Conservation (phyloP, 2,113 vertebrate species). For the Psittacula cyanocephala region DNA sequence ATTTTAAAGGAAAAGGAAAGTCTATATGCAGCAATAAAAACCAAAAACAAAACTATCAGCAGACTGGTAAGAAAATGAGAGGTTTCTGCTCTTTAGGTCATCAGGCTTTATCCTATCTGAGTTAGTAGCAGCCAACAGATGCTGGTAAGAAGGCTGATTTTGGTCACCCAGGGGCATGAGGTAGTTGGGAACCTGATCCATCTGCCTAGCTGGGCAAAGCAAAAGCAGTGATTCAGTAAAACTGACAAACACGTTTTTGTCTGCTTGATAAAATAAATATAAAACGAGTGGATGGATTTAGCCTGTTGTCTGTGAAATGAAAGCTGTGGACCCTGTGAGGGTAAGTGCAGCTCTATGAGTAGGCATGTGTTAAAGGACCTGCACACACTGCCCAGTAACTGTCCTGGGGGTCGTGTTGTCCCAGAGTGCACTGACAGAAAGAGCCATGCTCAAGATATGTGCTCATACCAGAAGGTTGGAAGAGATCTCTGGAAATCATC, state of each 20-base stretch:
- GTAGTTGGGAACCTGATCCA: background rate
- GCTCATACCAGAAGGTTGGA: background rate
- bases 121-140: background rate
- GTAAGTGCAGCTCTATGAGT: background rate
- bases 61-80: background rate
- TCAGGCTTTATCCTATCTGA: background rate
- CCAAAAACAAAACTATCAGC: background rate
- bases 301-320: background rate
- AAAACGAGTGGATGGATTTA: background rate
- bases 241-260: background rate
- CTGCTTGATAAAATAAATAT: background rate
- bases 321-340: rapidly evolving
- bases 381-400: background rate
- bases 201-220: background rate
- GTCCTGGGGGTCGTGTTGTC: rapidly evolving
- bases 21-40: background rate
- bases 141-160: background rate
- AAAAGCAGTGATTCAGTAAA: background rate
- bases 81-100: background rate
- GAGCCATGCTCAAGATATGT: rapidly evolving
- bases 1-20: background rate
- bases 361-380: background rate
- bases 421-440: background rate
- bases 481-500: background rate
- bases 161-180: background rate